These are phyloP conservation scores for Paguma larvata DNA, from an alignment of 2,797 vertebrate species.

Conservation along the genomic window DNA sequence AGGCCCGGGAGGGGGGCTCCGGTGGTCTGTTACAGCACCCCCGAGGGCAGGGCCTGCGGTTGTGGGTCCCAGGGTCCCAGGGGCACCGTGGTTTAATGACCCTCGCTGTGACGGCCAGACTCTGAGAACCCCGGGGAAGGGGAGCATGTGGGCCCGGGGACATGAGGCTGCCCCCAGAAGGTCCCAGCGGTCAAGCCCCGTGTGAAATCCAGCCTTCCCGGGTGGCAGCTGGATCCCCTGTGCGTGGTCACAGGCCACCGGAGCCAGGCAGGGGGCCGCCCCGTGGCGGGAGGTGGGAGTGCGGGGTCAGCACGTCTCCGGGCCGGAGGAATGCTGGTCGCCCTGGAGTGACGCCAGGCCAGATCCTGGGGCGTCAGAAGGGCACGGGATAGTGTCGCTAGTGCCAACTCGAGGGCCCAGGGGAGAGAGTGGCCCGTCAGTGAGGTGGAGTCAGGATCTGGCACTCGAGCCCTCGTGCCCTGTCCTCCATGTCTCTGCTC, in stretches of 20 bases:
- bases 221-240: not conserved
- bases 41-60: not conserved
- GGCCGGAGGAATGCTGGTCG: not conserved
- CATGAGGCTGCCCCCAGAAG: not conserved
- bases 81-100: not conserved
- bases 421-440: too few relatives aligned
- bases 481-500: not conserved
- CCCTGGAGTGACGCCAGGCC: too few relatives aligned
- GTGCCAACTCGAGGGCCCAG: not conserved
- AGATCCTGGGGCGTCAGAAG: not conserved
- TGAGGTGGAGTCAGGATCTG: not conserved
- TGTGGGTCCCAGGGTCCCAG: not conserved
- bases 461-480: not conserved
- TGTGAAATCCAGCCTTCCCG: not conserved
- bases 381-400: fast-evolving
- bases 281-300: fast-evolving
- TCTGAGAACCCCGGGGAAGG: too few relatives aligned
- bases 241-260: not conserved
- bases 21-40: fast-evolving
- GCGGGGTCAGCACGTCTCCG: fast-evolving
- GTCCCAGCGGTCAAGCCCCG: not conserved
- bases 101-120: not conserved
- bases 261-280: too few relatives aligned
- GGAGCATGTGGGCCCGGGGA: not conserved
- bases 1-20: not conserved